phyloP scores from a whole-genome alignment of 2,113 vertebrate species.

The Cynoglossus semilaevis region DNA sequence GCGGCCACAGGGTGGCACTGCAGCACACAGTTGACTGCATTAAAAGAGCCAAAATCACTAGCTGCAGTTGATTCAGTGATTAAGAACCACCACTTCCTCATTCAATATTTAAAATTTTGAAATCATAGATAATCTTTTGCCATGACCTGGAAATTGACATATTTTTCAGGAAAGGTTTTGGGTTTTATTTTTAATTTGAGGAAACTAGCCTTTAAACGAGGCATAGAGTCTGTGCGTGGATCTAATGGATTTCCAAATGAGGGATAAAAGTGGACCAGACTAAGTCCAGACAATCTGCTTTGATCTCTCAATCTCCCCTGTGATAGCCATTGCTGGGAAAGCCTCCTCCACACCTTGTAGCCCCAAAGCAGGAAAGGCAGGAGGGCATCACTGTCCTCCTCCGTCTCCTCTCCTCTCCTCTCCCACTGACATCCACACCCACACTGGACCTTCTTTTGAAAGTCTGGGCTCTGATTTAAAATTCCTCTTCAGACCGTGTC shows the following conservation, averaged over 20 bases:
- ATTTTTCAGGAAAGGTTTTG: constrained; percentile 58
- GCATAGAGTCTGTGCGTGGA: constrained; percentile 27
- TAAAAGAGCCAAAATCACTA: background rate
- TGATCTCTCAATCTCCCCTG: constrained; percentile 69
- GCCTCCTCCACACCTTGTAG: constrained; percentile 69
- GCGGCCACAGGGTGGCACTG: constrained; percentile 62
- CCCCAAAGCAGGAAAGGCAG: constrained; percentile 62
- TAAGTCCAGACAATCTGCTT: constrained; percentile 65
- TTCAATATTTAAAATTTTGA: constrained; percentile 37
- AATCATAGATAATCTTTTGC: too few species aligned
- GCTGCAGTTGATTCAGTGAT: background rate
- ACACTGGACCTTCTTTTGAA: constrained; percentile 71
- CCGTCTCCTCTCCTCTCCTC: constrained; percentile 21
- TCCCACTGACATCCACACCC: constrained; percentile 47
- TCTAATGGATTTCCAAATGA: constrained; percentile 73
- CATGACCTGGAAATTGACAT: constrained; percentile 10
- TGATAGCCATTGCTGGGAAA: constrained; percentile 54
- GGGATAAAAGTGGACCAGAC: constrained; percentile 61
- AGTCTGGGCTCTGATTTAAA: constrained; percentile 71
- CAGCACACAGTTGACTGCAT: constrained; percentile 10
- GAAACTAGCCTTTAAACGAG: constrained; percentile 34
- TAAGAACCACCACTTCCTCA: constrained; percentile 14
- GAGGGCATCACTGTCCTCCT: constrained; percentile 24
- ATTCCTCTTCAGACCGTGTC: constrained; percentile 74
- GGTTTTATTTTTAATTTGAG: background rate